A percentile compares a stretch with the other conserved stretches of the same genome.
phyloP scores from a whole-genome alignment of 1,140 invertebrate genomes.

The Rhizoglyphus robini region DNA sequence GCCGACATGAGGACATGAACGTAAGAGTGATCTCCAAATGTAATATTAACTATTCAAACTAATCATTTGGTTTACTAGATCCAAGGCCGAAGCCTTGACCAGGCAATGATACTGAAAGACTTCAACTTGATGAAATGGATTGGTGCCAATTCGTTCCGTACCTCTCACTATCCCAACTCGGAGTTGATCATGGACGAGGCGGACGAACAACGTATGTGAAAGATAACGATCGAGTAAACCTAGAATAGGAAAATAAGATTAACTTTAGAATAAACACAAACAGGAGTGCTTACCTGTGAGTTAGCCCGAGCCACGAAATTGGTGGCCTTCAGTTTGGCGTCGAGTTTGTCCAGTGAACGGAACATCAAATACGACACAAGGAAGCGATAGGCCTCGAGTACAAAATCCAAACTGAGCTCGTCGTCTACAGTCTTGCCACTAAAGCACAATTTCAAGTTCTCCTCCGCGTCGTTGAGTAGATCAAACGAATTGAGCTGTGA shows the following conservation, averaged over 20 bases:
- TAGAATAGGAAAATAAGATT: background rate
- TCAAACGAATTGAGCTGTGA: constrained; percentile 49
- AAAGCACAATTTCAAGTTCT: constrained; percentile 30
- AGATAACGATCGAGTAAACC: constrained; percentile 55
- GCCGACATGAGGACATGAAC: constrained; percentile 74
- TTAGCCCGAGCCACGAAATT: constrained; percentile 63
- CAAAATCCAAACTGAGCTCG: constrained; percentile 43
- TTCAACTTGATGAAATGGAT: too few species aligned
- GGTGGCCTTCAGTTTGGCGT: constrained; percentile 33
- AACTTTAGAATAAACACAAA: too few species aligned
- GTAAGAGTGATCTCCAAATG: too few species aligned
- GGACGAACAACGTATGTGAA: constrained; percentile 60
- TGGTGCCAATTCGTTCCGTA: too few species aligned
- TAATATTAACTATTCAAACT: too few species aligned
- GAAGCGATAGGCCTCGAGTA: constrained; percentile 63
- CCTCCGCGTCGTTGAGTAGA: constrained; percentile 42
- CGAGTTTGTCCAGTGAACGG: constrained; percentile 46
- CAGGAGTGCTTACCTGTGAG: constrained; percentile 54
- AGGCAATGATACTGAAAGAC: too few species aligned
- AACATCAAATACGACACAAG: constrained; percentile 55
- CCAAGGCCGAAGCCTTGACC: too few species aligned
- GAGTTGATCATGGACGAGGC: too few species aligned
- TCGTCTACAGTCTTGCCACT: constrained; percentile 35
- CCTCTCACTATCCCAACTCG: too few species aligned
- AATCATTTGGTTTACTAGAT: constrained; percentile 91